Evolutionary conservation across 2,888 invertebrate genomes (phyloP), one percentile per base, ranked within the genome.

Genomic region (Allacma fusca): DNA sequence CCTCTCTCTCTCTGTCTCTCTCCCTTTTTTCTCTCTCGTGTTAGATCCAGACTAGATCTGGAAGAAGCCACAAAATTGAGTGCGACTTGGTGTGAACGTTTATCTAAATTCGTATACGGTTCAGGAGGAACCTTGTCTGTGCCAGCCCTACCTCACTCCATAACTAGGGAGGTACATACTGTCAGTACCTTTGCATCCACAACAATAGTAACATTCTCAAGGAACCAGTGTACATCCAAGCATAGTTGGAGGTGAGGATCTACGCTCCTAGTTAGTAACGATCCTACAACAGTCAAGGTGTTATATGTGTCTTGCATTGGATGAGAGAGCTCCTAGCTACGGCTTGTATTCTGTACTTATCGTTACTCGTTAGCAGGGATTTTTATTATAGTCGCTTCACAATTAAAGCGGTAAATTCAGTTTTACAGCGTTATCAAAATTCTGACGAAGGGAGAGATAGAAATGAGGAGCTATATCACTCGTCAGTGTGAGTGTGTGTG

Each of bases 401-500:
- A 50, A 70, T 70, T 70, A 44, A 70, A 70, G 70, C 70, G 70
- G 70, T 70, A 70, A 70, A 70, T 70, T 70, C 19, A 70, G 44
- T 70, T 70, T 70, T 67, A 67, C 28, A 29, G 28, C 29, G 28
- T 67, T 67, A 67, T 67, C 29, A 26, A 67, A 28, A 67, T 19
- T 9, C 9, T 5, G 16, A 16, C 5, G 50, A 16, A 19, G 50
- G 50, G 50, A n/a, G 16, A 19, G 50, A 34, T 7, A 16, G 28
- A 67, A 34, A 19, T 29, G 19, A 50, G 19, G 16, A 50, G 50
- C 5, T 50, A 19, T n/a, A n/a, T n/a, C n/a, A n/a, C n/a, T n/a
- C n/a, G n/a, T n/a, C n/a, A n/a, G n/a, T n/a, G n/a, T n/a, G n/a
- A n/a, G n/a, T n/a, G n/a, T n/a, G n/a, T n/a, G n/a, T n/a, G n/a